phyloP scores from a whole-genome alignment of 2,888 invertebrate genomes.

The Ophion ellenae region DNA sequence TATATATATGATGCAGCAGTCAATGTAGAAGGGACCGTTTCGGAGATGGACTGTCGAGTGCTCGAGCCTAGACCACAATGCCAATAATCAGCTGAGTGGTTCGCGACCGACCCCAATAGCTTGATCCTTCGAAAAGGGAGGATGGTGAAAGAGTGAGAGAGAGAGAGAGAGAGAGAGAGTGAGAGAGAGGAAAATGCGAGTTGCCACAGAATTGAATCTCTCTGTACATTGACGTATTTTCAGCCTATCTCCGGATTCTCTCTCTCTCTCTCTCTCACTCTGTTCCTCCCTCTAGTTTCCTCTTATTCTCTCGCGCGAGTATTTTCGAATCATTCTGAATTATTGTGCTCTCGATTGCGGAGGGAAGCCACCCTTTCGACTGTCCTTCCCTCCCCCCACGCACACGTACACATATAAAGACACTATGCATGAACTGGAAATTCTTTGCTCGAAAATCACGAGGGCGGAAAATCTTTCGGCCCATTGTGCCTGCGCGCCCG shows the following conservation, averaged over 20 bases:
- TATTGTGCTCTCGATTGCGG: slow-evolving; percentile 57
- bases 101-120: slow-evolving; percentile 75
- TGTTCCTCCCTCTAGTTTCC: slow-evolving; percentile 22
- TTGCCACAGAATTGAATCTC: slow-evolving; percentile 61
- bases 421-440: slow-evolving; percentile 33
- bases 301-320: slow-evolving; percentile 16
- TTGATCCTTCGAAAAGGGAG: slow-evolving; percentile 72
- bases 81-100: slow-evolving; percentile 81
- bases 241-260: slow-evolving; percentile 42
- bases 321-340: slow-evolving; percentile 43
- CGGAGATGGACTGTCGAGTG: slow-evolving; percentile 58
- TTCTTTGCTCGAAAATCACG: slow-evolving; percentile 59
- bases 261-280: not conserved
- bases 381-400: not conserved
- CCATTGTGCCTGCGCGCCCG: slow-evolving; percentile 24
- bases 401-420: slow-evolving; percentile 8
- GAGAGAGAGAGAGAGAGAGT: slow-evolving; percentile 11
- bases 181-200: slow-evolving; percentile 41
- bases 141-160: slow-evolving; percentile 9
- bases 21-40: slow-evolving; percentile 62
- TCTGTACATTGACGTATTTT: slow-evolving; percentile 41
- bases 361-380: slow-evolving; percentile 7
- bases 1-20: slow-evolving; percentile 26
- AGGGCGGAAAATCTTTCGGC: slow-evolving; percentile 56
- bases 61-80: slow-evolving; percentile 77